phyloP scores from a whole-genome alignment of 2,113 vertebrate species.

The Serinus canaria region DNA sequence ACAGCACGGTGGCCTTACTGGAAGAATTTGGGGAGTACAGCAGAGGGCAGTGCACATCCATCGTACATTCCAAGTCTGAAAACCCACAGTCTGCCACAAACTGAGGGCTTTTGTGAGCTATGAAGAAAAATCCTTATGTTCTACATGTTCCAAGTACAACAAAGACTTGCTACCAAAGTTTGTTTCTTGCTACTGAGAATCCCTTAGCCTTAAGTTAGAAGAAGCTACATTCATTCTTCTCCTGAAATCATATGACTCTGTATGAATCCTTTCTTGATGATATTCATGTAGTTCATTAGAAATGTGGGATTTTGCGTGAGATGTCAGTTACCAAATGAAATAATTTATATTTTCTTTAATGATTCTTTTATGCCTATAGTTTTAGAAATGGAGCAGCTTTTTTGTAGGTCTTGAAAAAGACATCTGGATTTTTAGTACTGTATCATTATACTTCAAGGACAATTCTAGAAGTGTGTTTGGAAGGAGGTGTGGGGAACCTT shows the following conservation, averaged over 20 bases:
- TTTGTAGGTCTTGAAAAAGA: neutral
- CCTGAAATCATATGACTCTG: neutral
- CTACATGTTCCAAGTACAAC: neutral
- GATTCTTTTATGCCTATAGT: neutral
- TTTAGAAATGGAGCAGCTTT: neutral
- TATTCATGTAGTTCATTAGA: neutral
- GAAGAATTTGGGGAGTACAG: neutral
- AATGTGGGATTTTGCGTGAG: rapidly evolving
- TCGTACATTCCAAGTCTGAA: neutral
- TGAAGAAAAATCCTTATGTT: neutral
- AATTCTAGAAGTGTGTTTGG: neutral
- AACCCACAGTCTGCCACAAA: neutral
- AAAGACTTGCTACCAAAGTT: neutral
- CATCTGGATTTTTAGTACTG: neutral
- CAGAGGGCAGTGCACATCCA: constrained; percentile 64
- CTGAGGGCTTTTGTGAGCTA: neutral
- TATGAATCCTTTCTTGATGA: neutral
- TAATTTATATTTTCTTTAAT: neutral
- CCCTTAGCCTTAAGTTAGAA: neutral
- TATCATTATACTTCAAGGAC: neutral
- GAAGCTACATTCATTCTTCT: neutral
- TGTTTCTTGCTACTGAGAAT: neutral
- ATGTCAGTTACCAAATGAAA: neutral
- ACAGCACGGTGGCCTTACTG: neutral
- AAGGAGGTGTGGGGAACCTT: neutral